Evolutionary conservation across 1,140 invertebrate species (phyloP).

Genomic region (Solenopsis invicta): DNA sequence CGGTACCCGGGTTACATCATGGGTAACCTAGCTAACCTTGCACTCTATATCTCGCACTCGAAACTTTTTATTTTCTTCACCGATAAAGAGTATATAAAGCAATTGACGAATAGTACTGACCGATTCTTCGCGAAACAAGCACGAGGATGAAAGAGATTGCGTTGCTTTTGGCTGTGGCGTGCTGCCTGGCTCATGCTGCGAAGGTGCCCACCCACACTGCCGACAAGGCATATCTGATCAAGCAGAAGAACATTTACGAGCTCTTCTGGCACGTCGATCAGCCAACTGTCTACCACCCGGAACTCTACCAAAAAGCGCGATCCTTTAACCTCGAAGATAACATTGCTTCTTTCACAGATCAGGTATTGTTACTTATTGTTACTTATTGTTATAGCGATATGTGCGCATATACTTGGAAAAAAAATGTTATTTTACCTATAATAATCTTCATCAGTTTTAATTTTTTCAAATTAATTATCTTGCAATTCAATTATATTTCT

Average conservation of each 20-base stretch:
- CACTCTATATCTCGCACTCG: neutral
- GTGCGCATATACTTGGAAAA: too few species aligned
- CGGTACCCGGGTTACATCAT: constrained; percentile 29
- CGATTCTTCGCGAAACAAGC: constrained; percentile 14
- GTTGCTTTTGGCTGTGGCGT: constrained; percentile 68
- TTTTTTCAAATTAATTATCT: too few species aligned
- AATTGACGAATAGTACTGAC: too few species aligned
- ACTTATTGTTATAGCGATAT: neutral
- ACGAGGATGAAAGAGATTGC: constrained; percentile 65
- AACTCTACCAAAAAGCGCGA: constrained; percentile 86
- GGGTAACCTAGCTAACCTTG: neutral
- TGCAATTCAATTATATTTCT: too few species aligned
- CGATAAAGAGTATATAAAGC: constrained; percentile 63
- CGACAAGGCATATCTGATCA: constrained; percentile 86
- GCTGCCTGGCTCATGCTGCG: constrained; percentile 65
- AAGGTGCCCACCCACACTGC: constrained; percentile 87
- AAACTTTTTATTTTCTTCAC: constrained; percentile 8
- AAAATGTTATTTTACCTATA: too few species aligned
- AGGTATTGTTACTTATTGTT: too few species aligned
- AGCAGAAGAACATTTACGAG: constrained; percentile 88
- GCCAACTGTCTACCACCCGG: constrained; percentile 85
- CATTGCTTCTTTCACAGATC: constrained; percentile 83
- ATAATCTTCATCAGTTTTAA: too few species aligned
- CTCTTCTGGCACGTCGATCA: constrained; percentile 89
- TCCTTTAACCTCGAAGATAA: constrained; percentile 87